phyloP scores from a whole-genome alignment of 2,888 invertebrate genomes.

The Maniola hyperantus region DNA sequence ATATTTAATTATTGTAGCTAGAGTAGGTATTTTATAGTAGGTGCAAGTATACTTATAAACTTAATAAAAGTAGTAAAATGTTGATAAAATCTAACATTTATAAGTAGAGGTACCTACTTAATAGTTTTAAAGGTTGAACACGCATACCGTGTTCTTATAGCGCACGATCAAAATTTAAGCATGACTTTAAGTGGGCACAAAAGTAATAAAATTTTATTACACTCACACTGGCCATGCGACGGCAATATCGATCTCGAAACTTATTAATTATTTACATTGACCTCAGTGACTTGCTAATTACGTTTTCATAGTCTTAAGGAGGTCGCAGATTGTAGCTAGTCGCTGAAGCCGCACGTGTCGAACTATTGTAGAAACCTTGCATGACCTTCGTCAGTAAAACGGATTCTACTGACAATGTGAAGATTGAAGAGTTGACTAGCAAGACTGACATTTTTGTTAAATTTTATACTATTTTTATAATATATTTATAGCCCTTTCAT shows the following conservation, averaged over 20 bases:
- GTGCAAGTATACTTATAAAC: too few relatives aligned
- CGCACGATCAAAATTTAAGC: constrained; percentile 1
- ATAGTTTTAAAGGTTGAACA: constrained; percentile 3
- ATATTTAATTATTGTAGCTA: too few relatives aligned
- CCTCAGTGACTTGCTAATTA: constrained; percentile 38
- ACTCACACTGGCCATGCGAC: constrained; percentile 46
- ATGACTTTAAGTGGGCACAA: constrained; percentile 3
- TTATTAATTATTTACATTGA: constrained; percentile 54
- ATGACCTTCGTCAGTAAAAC: too few relatives aligned
- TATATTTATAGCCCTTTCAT: too few relatives aligned
- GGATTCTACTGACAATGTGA: too few relatives aligned
- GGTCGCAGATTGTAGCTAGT: background rate
- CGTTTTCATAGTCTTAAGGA: constrained; percentile 17
- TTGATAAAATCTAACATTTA: constrained; percentile 5
- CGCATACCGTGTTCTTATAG: constrained; percentile 5
- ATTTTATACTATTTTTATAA: too few relatives aligned
- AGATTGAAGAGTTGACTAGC: too few relatives aligned
- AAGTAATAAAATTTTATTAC: constrained; percentile 36
- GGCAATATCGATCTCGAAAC: constrained; percentile 56
- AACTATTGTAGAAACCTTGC: too few relatives aligned
- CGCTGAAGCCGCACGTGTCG: background rate
- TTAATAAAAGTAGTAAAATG: background rate
- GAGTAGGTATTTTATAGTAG: too few relatives aligned
- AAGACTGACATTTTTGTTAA: too few relatives aligned
- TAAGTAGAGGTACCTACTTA: background rate